Evolutionary conservation across 2,797 vertebrate species (phyloP).

Genomic region (Acrocephalus scirpaceus): DNA sequence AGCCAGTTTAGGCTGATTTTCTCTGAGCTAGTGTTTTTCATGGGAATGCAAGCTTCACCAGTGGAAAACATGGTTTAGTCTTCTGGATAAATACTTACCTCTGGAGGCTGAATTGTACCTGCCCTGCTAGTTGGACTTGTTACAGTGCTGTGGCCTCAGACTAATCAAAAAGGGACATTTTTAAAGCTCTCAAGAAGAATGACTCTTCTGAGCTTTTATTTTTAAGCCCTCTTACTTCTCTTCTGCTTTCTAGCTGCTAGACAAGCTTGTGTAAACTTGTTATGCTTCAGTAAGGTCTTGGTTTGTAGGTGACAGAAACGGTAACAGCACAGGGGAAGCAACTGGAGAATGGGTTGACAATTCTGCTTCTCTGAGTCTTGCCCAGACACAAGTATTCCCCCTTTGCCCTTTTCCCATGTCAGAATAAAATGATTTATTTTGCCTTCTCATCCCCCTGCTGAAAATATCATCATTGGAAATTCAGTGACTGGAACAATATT

Average conservation of each 20-base stretch:
- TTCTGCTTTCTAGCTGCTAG: not conserved
- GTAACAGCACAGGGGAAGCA: not conserved
- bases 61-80: not conserved
- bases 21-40: not conserved
- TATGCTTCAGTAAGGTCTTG: not conserved
- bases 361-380: not conserved
- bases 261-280: not conserved
- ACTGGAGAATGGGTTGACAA: not conserved
- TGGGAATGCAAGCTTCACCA: not conserved
- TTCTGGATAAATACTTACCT: not conserved
- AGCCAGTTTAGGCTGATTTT: not conserved
- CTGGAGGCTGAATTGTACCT: not conserved
- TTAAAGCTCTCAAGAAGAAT: not conserved
- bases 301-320: not conserved
- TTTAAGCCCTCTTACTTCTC: not conserved
- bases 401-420: not conserved
- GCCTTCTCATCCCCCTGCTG: not conserved
- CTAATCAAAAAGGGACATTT: not conserved
- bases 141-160: not conserved
- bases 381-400: not conserved
- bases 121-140: not conserved
- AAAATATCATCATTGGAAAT: not conserved
- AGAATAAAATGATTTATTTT: not conserved
- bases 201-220: conserved; percentile 1
- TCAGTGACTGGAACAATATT: not conserved